These are phyloP conservation scores for Strigops habroptila DNA, from an alignment of 2,113 vertebrate species.

Conservation along the genomic window DNA sequence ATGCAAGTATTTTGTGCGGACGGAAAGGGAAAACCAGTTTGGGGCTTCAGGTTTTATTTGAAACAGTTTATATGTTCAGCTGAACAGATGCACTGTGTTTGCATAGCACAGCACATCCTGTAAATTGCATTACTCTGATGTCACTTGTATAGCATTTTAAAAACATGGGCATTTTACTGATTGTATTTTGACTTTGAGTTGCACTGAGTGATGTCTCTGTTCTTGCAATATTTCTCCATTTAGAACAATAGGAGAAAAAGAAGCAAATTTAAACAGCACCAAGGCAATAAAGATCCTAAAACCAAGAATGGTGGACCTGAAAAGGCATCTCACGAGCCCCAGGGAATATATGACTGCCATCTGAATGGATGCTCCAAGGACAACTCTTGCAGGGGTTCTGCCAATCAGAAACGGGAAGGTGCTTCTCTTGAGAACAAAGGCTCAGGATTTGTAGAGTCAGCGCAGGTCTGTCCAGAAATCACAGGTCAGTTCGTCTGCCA, in stretches of 20 bases:
- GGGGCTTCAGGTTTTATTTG: background rate
- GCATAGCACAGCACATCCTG: background rate
- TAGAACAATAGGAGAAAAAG: constrained; percentile 80
- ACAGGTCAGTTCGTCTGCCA: constrained; percentile 64
- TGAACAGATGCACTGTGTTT: background rate
- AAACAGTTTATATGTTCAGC: background rate
- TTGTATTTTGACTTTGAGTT: background rate
- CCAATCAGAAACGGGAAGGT: constrained; percentile 45
- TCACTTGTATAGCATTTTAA: background rate
- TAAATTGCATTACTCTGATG: background rate
- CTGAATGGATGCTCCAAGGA: constrained; percentile 61
- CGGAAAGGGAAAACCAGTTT: background rate
- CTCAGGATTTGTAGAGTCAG: constrained; percentile 1
- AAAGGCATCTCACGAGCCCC: constrained; percentile 26
- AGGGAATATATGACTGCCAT: constrained; percentile 20
- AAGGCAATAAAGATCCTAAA: constrained; percentile 71
- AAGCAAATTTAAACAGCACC: constrained; percentile 79
- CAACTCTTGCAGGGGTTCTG: constrained; percentile 31
- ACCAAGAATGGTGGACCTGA: constrained; percentile 58
- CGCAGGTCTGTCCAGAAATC: background rate
- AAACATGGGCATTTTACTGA: background rate
- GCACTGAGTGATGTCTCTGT: background rate
- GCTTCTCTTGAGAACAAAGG: constrained; percentile 48
- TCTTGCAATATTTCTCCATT: background rate
- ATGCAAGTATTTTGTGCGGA: background rate